Evolutionary conservation across 2,888 invertebrate genomes (phyloP), one percentile per base, ranked within the genome.

Genomic region (Oeneis ivallda): DNA sequence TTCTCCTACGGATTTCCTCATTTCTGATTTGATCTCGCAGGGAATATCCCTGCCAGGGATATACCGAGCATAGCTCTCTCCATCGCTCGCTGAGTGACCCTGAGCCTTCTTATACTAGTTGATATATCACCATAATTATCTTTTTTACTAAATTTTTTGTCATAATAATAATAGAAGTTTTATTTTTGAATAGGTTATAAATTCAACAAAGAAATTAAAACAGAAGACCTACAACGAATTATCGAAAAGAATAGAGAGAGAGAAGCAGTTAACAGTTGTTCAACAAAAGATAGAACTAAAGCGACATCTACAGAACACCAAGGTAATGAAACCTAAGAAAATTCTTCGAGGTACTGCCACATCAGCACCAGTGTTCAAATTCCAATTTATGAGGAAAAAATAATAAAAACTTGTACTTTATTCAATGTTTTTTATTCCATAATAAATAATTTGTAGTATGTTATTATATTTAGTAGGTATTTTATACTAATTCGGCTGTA

Each of bases 301-400:
- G 71, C 93, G 93, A 53, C 92, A 94, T 59, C 80, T 97, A 0
- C 94, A 95, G 71, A 94, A 94, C 71, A 94, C 93, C 59, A 94
- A 93, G 54, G 77, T 92, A 0, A 76, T 94, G 53, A 95, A 94
- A 73, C 96, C 96, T 0, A 95, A 94, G 76, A 89, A 92, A 72
- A 76, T 97, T 1, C 92, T 92, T 63, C 81, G 83, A 7, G 97
- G 94, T 1, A 94, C 95, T 0, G 94, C 94, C 73, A 86, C 93
- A 13, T 82, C 93, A 0, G 94, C 97, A 0, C 95, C 97, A 0
- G 92, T 97, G 5, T 97, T 96, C 80, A 89, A 94, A 75, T 98
- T 97, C 93, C 95, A 94, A 73, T 96, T 95, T 79, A 95, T 96
- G 81, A 93, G 98, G 72, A 97, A 97, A 81, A 94, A 94, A 86